Percentiles rank a stretch among this genome's conserved stretches.
Conservation (phyloP, 2,888 invertebrate genomes). For the Amblyjoppa proteus region DNA sequence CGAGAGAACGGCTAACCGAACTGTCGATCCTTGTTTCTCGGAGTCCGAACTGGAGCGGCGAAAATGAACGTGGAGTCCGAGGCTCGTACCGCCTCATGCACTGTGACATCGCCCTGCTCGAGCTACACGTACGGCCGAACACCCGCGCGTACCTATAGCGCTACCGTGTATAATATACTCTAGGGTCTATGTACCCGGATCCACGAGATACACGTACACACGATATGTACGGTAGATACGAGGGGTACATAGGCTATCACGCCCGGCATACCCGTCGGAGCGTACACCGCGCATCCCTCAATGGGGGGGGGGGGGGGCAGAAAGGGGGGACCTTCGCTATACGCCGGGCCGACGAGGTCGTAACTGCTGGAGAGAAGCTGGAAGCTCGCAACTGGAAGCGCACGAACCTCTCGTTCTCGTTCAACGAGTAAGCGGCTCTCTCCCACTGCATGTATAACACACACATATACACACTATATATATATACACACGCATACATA, state of each 20-base stretch:
- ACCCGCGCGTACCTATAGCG: neutral
- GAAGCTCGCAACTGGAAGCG: slow-evolving; percentile 61
- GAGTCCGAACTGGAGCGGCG: too few species aligned
- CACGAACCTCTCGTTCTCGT: slow-evolving; percentile 54
- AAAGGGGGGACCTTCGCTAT: slow-evolving; percentile 27
- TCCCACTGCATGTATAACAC: neutral
- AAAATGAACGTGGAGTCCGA: too few species aligned
- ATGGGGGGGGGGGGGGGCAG: too few species aligned
- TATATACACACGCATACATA: neutral
- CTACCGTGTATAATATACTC: slow-evolving; percentile 4
- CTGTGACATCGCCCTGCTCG: neutral
- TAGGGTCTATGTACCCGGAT: neutral
- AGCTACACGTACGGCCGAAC: neutral
- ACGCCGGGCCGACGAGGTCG: slow-evolving; percentile 44
- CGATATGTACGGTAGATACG: slow-evolving; percentile 36
- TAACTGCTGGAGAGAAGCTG: slow-evolving; percentile 54
- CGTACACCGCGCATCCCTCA: slow-evolving; percentile 29
- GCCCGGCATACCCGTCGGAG: slow-evolving; percentile 52
- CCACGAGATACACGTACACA: neutral
- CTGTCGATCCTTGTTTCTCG: too few species aligned
- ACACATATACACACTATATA: too few species aligned
- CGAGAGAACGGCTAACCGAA: neutral
- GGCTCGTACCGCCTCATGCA: neutral
- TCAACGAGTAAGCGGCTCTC: slow-evolving; percentile 1
- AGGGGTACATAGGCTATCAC: slow-evolving; percentile 53